These are phyloP conservation scores for Eupithecia subumbrata DNA, from an alignment of 2,888 invertebrate species.

Conservation along the genomic window DNA sequence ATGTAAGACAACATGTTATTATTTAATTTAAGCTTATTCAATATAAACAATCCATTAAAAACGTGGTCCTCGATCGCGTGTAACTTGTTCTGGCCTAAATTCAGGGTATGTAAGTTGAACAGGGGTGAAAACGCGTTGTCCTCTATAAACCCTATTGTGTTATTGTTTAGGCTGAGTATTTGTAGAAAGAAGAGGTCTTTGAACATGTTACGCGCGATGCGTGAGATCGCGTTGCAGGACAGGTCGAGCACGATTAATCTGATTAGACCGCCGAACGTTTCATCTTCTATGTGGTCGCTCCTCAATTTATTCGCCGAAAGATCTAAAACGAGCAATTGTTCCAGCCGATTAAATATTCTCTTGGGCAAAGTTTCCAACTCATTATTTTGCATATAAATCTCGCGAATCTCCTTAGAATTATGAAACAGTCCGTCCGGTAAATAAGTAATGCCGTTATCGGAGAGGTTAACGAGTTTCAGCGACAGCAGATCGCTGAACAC, in stretches of 20 bases:
- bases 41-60: slow-evolving; percentile 92
- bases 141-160: slow-evolving; percentile 92
- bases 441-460: slow-evolving; percentile 92
- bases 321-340: slow-evolving; percentile 93
- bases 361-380: slow-evolving; percentile 92
- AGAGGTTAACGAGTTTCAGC: slow-evolving; percentile 92
- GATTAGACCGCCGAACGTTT: slow-evolving; percentile 93
- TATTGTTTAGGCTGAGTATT: slow-evolving; percentile 93
- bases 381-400: slow-evolving; percentile 94
- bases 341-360: slow-evolving; percentile 92
- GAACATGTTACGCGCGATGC: slow-evolving; percentile 92
- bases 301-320: slow-evolving; percentile 93
- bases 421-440: slow-evolving; percentile 93
- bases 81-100: slow-evolving; percentile 93
- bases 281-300: slow-evolving; percentile 93
- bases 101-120: slow-evolving; percentile 94
- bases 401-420: slow-evolving; percentile 91
- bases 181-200: slow-evolving; percentile 94
- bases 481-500: slow-evolving; percentile 91
- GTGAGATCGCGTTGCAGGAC: slow-evolving; percentile 91
- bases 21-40: slow-evolving; percentile 92
- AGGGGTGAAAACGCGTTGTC: slow-evolving; percentile 94
- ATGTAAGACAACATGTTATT: slow-evolving; percentile 91
- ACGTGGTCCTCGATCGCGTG: slow-evolving; percentile 91
- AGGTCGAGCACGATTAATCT: slow-evolving; percentile 93